Base-by-base conservation (phyloP, 1,140 invertebrate species). In the Rhopalosiphum maidis region DNA sequence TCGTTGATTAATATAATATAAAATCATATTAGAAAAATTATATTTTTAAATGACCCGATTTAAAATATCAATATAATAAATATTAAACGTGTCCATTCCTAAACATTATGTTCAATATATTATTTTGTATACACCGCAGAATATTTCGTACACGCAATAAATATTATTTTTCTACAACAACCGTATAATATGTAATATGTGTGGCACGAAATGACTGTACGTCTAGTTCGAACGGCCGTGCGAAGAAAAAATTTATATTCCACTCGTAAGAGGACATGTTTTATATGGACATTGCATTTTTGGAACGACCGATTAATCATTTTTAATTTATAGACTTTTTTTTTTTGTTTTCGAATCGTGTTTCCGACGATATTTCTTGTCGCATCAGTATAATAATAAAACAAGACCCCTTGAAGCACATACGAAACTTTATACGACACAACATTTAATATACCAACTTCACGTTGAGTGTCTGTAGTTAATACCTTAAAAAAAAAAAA, bases 291-390 rank as follows among this genome's bases (percentile, higher is more conserved):
- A 25, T 55, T 11, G 51, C 55, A 37, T 41, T 90, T 90, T 25
- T 11, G 51, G 23, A 21, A 55, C 35, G 37, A 15, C 37, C 54
- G 41, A 90, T 90, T 90, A 90, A 90, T 90, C 88, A 41, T 90
- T 90, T 51, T 9, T 35, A 43, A 88, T 88, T 35, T 88, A 43
- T 86, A 35, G n/a, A 35, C 46, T 46, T 25, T 88, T 48, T 88
- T 51, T 46, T 41, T 22, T n/a, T 77, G 60, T 46, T 30, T 25
- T 41, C 8, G 83, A 41, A 51, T 88, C 30, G 87, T 88, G 18
- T 88, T 88, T 88, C 51, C 25, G 46, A 88, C n/a, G n/a, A 88
- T 54, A 88, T 51, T 54, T 88, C n/a, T 7, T 22, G 41, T 85
- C 37, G 83, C 37, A 41, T 77, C 60, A n/a, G 60, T 77, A n/a